Conservation (phyloP, 2,113 vertebrate species). For the Urocitellus parryii region DNA sequence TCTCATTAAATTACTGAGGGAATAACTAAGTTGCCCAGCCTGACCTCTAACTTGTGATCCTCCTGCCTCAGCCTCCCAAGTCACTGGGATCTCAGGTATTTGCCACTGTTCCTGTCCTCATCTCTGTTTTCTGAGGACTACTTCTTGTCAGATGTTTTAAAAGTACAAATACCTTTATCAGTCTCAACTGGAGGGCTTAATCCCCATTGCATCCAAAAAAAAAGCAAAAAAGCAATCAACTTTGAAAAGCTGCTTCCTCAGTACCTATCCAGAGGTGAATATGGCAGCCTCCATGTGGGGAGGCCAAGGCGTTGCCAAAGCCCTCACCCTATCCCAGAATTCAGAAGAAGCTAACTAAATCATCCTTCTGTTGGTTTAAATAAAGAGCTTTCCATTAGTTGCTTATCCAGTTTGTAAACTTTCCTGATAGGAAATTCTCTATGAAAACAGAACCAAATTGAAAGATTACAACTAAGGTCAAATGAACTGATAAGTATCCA, state of each 20-base stretch:
- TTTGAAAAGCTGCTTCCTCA: slow-evolving; percentile 11
- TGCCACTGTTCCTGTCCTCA: no score
- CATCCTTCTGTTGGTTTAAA: slow-evolving; percentile 28
- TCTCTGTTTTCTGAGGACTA: neutral
- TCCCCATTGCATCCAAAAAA: neutral
- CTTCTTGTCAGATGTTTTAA: slow-evolving; percentile 7
- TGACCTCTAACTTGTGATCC: no score
- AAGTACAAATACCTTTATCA: neutral
- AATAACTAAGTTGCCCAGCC: no score
- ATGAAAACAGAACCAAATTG: neutral
- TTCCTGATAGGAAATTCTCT: neutral
- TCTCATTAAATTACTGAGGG: no score
- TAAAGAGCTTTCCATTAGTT: neutral
- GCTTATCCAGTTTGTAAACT: neutral
- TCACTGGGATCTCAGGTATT: no score
- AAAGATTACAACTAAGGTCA: neutral
- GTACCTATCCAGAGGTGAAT: neutral
- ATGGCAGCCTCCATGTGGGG: neutral
- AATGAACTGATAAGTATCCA: neutral
- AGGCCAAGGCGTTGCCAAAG: neutral
- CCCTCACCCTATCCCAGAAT: neutral
- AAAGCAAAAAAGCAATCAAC: neutral
- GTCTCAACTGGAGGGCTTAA: neutral
- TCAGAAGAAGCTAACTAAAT: neutral
- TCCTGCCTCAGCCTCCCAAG: no score